Evolutionary conservation across 2,797 vertebrate genomes (phyloP), one percentile per base, ranked within the genome.

Genomic region (Sciurus vulgaris): DNA sequence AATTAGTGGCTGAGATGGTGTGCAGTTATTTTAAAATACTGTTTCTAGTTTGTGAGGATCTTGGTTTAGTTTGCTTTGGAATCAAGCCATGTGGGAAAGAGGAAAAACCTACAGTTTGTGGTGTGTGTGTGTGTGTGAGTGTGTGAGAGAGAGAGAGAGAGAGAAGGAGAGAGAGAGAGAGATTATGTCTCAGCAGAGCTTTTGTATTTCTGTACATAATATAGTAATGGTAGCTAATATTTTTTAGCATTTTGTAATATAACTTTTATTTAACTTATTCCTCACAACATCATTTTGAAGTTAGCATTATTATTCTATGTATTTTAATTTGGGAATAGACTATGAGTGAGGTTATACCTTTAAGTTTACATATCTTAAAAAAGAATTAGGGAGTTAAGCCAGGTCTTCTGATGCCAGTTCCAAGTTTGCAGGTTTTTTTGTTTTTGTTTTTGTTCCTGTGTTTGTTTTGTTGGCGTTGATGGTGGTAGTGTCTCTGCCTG

Each of bases 51-150:
- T 96, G 49, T 91, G 93, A 97, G 63, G 86, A 90, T 96, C 78
- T 95, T 96, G 87, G 85, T 96, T 97, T 92, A 78, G 78, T 95
- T 97, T 93, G 95, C 90, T 96, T 97, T 96, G 92, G 95, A 96
- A 95, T 81, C 35, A 47, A 91, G 95, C 92, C 95, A 95, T 89
- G 59, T 91, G 59, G 79, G 78, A 83, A n/a, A 79, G 83, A 73
- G 51, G 30, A 82, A 89, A 95, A 96, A 78, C 24, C 38, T 38
- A 79, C 67, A 82, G 1, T 22, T 12, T 28, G 0, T 49, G 5
- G 20, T 28, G 47, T 15, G 26, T 63, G 38, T 85, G 24, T 41
- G 49, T 86, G 26, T 70, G 3, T 79, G 15, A 30, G 14, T 70
- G 28, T 41, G 9, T 33, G 2, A 3, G 38, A 38, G 38, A 38